Evolutionary conservation across 2,888 invertebrate genomes (phyloP).

Genomic region (Drosophila mimetica): DNA sequence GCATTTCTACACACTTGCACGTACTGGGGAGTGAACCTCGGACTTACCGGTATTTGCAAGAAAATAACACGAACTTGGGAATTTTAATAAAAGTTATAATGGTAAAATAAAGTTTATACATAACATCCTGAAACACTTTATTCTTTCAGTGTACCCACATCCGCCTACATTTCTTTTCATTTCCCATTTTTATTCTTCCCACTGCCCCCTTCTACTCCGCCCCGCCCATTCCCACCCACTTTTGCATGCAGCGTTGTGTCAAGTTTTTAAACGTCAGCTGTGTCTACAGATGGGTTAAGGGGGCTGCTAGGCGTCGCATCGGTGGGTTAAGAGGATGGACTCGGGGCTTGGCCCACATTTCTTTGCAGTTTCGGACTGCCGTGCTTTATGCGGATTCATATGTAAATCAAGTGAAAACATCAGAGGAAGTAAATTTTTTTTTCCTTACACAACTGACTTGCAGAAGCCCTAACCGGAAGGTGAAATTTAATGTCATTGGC

Average conservation of each 20-base stretch:
- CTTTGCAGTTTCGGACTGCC: conserved; percentile 49
- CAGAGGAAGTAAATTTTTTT: conserved; percentile 7
- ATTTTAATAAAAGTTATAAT: no score
- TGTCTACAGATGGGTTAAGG: conserved; percentile 34
- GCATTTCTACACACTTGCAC: no score
- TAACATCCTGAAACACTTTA: no score
- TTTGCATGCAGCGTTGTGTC: conserved; percentile 59
- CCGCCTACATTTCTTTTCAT: conserved; percentile 63
- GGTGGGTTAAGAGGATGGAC: conserved; percentile 27
- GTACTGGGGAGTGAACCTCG: no score
- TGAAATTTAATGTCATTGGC: conserved; percentile 12
- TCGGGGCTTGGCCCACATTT: conserved; percentile 55
- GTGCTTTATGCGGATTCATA: conserved; percentile 63
- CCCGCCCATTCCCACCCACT: not conserved
- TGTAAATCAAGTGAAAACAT: conserved; percentile 64
- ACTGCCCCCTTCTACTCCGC: not conserved
- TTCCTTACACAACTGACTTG: conserved; percentile 13
- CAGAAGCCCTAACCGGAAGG: conserved; percentile 14
- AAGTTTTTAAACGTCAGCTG: conserved; percentile 63
- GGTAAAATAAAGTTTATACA: no score
- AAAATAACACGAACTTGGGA: no score
- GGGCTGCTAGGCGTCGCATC: not conserved
- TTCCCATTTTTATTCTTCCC: conserved; percentile 21
- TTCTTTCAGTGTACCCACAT: conserved; percentile 30
- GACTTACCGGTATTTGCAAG: no score